Conservation (phyloP, 2,797 vertebrate genomes). For the Molossus molossus region DNA sequence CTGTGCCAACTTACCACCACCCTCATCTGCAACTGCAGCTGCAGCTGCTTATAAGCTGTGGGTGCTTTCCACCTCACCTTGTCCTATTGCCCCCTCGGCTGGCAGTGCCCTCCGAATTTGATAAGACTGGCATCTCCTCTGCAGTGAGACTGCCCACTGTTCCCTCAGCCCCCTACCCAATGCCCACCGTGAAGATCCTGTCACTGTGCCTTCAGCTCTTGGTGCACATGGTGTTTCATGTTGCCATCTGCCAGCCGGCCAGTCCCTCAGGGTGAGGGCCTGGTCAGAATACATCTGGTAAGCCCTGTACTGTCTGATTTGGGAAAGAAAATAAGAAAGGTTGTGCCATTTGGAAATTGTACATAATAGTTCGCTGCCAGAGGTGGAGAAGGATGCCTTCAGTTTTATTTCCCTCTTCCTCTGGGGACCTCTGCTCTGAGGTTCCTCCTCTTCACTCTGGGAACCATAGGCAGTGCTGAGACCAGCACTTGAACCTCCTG, state of each 20-base stretch:
- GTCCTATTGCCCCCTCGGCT: not conserved
- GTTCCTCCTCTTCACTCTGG: too few relatives aligned
- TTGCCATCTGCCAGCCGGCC: not conserved
- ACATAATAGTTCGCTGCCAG: not conserved
- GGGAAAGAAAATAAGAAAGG: not conserved
- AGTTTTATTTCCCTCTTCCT: not conserved
- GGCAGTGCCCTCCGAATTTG: not conserved
- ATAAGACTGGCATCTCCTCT: not conserved
- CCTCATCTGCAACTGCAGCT: not conserved
- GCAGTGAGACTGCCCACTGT: too few relatives aligned
- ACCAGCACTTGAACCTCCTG: not conserved
- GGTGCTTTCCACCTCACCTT: not conserved
- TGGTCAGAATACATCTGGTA: not conserved
- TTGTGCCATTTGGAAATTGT: not conserved
- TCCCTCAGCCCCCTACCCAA: rapidly evolving
- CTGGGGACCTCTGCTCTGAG: not conserved
- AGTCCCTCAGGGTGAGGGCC: not conserved
- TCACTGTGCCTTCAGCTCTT: not conserved
- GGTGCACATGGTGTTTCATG: not conserved
- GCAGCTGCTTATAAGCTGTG: not conserved
- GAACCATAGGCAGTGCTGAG: not conserved
- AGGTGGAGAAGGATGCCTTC: not conserved
- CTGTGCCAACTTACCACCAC: rapidly evolving
- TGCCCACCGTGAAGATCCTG: not conserved
- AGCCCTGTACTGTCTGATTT: not conserved